Evolutionary conservation across 2,888 invertebrate genomes (phyloP).

Genomic region (Synergus laeviventris): DNA sequence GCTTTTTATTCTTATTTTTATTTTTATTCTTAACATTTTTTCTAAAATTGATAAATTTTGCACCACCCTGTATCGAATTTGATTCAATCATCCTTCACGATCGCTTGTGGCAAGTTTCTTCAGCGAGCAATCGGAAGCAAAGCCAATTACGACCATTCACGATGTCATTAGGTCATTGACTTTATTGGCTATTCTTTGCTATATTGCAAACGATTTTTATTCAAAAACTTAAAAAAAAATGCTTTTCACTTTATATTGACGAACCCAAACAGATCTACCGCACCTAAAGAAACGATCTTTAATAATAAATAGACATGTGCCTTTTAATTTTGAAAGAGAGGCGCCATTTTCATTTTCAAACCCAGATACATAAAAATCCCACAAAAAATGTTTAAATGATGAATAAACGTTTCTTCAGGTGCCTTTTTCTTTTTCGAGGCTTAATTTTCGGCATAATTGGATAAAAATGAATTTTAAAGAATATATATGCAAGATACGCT

Average conservation of each 20-base stretch:
- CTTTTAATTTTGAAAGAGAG: background rate
- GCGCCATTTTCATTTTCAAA: background rate
- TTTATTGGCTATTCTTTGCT: background rate
- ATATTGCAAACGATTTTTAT: background rate
- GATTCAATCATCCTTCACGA: constrained; percentile 8
- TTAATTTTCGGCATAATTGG: background rate
- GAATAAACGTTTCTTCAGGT: constrained; percentile 16
- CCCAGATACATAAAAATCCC: background rate
- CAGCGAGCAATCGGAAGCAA: constrained; percentile 37
- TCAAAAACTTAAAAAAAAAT: background rate
- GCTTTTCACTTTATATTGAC: background rate
- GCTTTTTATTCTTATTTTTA: no score
- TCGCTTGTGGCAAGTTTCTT: constrained; percentile 1
- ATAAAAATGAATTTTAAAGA: constrained; percentile 37
- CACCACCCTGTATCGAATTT: constrained; percentile 22
- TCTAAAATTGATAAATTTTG: background rate
- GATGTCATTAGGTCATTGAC: constrained; percentile 11
- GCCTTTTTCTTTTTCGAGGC: background rate
- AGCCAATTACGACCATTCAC: constrained; percentile 12
- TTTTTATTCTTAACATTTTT: background rate
- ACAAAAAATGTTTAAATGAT: background rate
- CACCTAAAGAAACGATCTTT: constrained; percentile 18
- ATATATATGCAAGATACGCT: constrained; percentile 68
- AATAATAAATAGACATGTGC: background rate
- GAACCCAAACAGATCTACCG: background rate